Evolutionary conservation across 2,888 invertebrate genomes (phyloP), one percentile per base, ranked within the genome.

Genomic region (Bibio marci): DNA sequence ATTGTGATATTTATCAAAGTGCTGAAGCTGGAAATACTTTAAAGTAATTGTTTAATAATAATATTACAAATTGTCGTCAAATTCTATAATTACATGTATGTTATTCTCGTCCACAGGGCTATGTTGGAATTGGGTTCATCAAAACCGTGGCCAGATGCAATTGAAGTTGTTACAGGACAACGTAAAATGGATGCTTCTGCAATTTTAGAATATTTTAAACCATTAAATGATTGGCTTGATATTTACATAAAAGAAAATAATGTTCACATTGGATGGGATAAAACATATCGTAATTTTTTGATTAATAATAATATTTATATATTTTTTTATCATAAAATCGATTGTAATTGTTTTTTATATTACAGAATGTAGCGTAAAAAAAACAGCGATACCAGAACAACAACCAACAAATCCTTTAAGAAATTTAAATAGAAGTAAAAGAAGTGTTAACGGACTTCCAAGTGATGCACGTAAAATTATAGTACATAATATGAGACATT

Each of bases 1-100:
- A 80, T 51, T 91, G 90, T 55, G 88, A 90, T 51, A 85, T 91
- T 50, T 85, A 85, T 57, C 69, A 76, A 50, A 86, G 78, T 47
- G 68, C 69, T 12, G 73, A 72, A 37, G 90, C 88, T 39, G 90
- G 90, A 38, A 73, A 78, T 48, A 67, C 73, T 15, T 59, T 80
- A 35, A 64, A 70, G 76, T 76, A 19, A 3, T 18, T 19, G n/a
- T 30, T 10, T 39, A 26, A 27, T 22, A 22, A 32, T 18, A 18
- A 32, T 22, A 22, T n/a, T n/a, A n/a, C n/a, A n/a, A n/a, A n/a
- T n/a, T n/a, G n/a, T n/a, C n/a, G n/a, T n/a, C n/a, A n/a, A n/a
- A n/a, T n/a, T 8, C 13, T 22, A 33, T 10, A 19, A 12, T 13
- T 22, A 12, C 19, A 7, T 35, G n/a, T 25, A 3, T 8, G 4